Evolutionary conservation across 2,888 invertebrate species (phyloP).

Genomic region (Calliphora vomitoria): DNA sequence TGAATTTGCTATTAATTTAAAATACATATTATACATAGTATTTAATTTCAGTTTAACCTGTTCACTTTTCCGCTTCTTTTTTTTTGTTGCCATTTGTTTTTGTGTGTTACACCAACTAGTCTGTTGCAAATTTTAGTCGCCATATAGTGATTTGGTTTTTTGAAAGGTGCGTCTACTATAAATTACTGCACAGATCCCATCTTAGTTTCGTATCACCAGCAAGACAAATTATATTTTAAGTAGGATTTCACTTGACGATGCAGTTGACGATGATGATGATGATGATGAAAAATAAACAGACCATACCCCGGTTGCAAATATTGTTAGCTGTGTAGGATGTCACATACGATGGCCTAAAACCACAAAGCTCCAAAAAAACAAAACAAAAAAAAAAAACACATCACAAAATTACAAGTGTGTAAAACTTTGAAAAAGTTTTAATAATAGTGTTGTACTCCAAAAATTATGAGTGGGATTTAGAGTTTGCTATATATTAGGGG

Average conservation of each 20-base stretch:
- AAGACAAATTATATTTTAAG: constrained; percentile 73
- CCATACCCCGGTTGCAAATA: constrained; percentile 10
- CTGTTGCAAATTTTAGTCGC: constrained; percentile 43
- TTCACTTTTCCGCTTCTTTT: constrained; percentile 24
- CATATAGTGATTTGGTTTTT: constrained; percentile 37
- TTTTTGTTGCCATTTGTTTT: not conserved
- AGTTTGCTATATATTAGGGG: constrained; percentile 20
- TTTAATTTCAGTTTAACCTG: constrained; percentile 50
- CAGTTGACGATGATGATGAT: constrained; percentile 15
- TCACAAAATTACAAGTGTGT: constrained; percentile 61
- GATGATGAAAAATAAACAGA: constrained; percentile 41
- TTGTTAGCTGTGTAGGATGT: constrained; percentile 61
- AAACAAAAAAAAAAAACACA: constrained; percentile 5
- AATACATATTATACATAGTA: not conserved
- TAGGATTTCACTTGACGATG: constrained; percentile 71
- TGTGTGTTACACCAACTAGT: not conserved
- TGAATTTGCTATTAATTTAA: not conserved
- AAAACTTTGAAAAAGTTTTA: constrained; percentile 36
- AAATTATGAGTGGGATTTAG: constrained; percentile 59
- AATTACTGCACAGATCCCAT: constrained; percentile 52
- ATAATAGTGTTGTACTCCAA: constrained; percentile 15
- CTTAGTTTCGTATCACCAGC: constrained; percentile 54
- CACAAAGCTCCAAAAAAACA: not conserved
- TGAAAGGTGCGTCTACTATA: constrained; percentile 69
- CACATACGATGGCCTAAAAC: constrained; percentile 41